phyloP scores from a whole-genome alignment of 2,888 invertebrate species.

The Rosalia funebris region DNA sequence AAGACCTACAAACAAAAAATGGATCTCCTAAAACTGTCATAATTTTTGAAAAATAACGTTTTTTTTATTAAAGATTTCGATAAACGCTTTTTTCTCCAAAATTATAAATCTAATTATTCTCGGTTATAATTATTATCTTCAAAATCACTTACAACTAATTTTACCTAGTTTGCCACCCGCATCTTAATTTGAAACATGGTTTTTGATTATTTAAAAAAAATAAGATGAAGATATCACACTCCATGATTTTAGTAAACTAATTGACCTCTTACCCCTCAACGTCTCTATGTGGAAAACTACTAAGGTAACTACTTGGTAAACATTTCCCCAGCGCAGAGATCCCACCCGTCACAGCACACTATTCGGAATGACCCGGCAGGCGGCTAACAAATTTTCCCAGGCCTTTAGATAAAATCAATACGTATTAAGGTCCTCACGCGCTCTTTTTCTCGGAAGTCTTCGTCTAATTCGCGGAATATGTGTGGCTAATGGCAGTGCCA shows the following conservation, averaged over 20 bases:
- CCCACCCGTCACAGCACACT: conserved; percentile 15
- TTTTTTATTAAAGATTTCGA: too few species aligned
- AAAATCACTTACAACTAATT: too few species aligned
- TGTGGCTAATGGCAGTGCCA: background rate
- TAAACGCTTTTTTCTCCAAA: too few species aligned
- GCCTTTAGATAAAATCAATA: conserved; percentile 23
- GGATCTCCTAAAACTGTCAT: too few species aligned
- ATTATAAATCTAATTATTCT: too few species aligned
- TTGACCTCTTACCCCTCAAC: conserved; percentile 1
- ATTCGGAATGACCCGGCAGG: conserved; percentile 11
- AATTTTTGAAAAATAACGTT: too few species aligned
- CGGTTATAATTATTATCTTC: too few species aligned
- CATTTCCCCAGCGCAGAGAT: background rate
- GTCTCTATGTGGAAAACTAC: background rate
- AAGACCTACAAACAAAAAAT: background rate
- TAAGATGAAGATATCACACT: too few species aligned
- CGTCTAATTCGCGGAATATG: conserved; percentile 8
- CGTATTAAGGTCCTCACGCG: conserved; percentile 10
- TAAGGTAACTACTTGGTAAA: too few species aligned
- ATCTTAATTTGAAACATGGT: too few species aligned
- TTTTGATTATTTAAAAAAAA: too few species aligned
- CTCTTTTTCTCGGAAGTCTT: background rate
- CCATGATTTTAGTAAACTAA: background rate
- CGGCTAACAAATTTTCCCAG: conserved; percentile 19
- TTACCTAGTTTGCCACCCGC: too few species aligned